Evolutionary conservation across 1,140 invertebrate genomes (phyloP).

Genomic region (Lucilia sericata): DNA sequence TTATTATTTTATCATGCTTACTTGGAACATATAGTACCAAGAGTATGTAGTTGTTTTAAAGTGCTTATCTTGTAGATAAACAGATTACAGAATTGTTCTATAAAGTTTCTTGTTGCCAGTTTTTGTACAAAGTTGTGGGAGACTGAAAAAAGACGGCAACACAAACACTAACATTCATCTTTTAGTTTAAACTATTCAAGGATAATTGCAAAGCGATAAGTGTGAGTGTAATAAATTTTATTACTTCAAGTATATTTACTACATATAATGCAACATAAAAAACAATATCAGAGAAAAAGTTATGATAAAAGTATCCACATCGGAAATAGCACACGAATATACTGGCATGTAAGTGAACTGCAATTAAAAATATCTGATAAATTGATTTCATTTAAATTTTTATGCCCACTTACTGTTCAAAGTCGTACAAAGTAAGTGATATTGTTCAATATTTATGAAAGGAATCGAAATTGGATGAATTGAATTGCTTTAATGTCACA

Average conservation of each 20-base stretch:
- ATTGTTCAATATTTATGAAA: too few relatives aligned
- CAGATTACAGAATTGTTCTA: constrained; percentile 8
- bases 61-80: constrained; percentile 35
- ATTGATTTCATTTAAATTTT: constrained; percentile 29
- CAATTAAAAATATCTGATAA: constrained; percentile 36
- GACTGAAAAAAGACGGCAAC: neutral
- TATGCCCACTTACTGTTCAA: neutral
- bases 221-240: constrained; percentile 38
- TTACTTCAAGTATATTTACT: neutral
- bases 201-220: constrained; percentile 30
- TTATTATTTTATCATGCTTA: constrained; percentile 29
- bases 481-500: too few relatives aligned
- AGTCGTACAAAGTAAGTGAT: too few relatives aligned
- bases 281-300: neutral
- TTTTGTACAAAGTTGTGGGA: neutral
- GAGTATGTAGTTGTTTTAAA: constrained; percentile 30
- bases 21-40: neutral
- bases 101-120: neutral
- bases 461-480: too few relatives aligned
- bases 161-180: neutral
- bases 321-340: neutral
- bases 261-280: neutral
- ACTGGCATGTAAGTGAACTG: neutral
- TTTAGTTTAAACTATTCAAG: constrained; percentile 32
- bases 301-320: neutral